Evolutionary conservation across 1,140 invertebrate species (phyloP), one percentile per base, ranked within the genome.

Genomic region (Brachionus plicatilis): DNA sequence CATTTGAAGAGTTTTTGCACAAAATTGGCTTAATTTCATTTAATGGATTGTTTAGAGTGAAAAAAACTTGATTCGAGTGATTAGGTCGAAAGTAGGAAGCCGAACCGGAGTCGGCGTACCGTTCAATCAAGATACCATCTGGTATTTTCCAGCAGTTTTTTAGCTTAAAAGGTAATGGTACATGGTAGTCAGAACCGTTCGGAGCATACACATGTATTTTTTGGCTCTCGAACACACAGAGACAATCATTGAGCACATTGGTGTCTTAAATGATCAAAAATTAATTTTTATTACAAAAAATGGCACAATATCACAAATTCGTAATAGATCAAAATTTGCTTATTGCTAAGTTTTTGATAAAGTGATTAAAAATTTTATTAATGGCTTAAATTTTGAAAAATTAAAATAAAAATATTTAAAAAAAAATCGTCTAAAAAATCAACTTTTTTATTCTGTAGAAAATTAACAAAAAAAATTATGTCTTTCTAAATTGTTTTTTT

Each of bases 21-120:
- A 82, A 68, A 41, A 82, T 68, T 47, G 79, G 79, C 29, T 82
- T 82, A 20, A 82, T 65, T 20, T 82, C 79, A 47, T 82, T 47
- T 11, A 82, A 65, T 45, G 79, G 79, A 37, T 82, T 82, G 41
- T 37, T 82, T 3, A 82, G 24, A 24, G 79, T 37, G 27, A 82
- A 82, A 65, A 65, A 82, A 20, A 68, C 3, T 50, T 76, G 72
- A n/a, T 11, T 47, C n/a, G 72, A 53, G 7, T 76, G 72, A 76
- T 47, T 76, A n/a, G 72, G 11, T 76, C 72, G 7, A 50, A 76
- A 76, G 20, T 76, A 76, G 9, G 72, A 50, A 82, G 33, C n/a
- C 9, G 53, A 60, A 47, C 37, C 37, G 0, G 37, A 60, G 33
- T 82, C 79, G 6, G 60, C 37, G 24, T 82, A 41, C 37, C 79